Base-by-base conservation (phyloP, 92 coral and sea anemone species). In the Nematostella vectensis region DNA sequence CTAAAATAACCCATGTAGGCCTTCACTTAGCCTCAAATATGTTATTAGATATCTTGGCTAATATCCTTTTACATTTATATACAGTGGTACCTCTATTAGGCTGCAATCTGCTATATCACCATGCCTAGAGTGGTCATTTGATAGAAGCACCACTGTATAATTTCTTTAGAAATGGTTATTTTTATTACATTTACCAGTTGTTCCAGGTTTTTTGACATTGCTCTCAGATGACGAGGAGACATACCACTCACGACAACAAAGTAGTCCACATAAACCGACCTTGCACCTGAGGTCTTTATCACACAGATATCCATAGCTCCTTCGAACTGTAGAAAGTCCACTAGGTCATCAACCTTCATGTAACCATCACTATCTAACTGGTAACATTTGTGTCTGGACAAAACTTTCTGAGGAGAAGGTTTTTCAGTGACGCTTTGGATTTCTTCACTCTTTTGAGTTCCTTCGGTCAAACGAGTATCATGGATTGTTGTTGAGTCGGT, bases 131-230 rank as follows among this genome's bases (percentile, higher is more conserved):
- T n/a, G n/a, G n/a, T n/a, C n/a, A n/a, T n/a, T n/a, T n/a, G n/a
- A n/a, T n/a, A n/a, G n/a, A n/a, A n/a, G n/a, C n/a, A n/a, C n/a
- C n/a, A n/a, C n/a, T n/a, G n/a, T n/a, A n/a, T n/a, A n/a, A n/a
- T n/a, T n/a, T n/a, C n/a, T n/a, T n/a, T n/a, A n/a, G n/a, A n/a
- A n/a, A n/a, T n/a, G n/a, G n/a, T n/a, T n/a, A n/a, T n/a, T n/a
- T n/a, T n/a, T n/a, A n/a, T n/a, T n/a, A n/a, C n/a, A n/a, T 71
- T 56, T 71, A 93, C 99, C 93, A 86, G 65, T 26, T 63, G 84
- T 50, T 93, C 89, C 4, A 86, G 76, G 59, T 93, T 83, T 27
- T 93, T 93, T 3, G 96, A 78, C 96, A 93, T 93, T 20, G 99
- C 94, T 17, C 80, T 74, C 19, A 93, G 65, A 66, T 93, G 99